Conservation (phyloP, 1,140 invertebrate genomes). For the Euura lappo region DNA sequence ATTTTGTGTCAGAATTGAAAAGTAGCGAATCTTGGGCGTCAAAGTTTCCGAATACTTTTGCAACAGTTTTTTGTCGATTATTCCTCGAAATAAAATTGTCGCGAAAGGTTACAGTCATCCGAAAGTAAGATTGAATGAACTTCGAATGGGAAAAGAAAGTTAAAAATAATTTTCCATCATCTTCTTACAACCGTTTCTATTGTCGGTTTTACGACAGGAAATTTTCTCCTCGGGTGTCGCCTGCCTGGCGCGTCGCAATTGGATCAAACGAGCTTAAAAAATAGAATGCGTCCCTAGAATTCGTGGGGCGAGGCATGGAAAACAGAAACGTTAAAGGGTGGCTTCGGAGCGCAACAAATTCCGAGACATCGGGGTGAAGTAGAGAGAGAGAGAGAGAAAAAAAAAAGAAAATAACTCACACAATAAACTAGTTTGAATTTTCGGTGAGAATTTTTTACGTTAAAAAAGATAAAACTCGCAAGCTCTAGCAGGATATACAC, state of each 20-base stretch:
- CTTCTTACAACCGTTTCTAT: neutral
- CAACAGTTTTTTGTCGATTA: too few relatives aligned
- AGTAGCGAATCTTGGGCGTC: too few relatives aligned
- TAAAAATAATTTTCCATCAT: neutral
- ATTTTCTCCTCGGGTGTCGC: constrained; percentile 1
- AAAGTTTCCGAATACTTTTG: too few relatives aligned
- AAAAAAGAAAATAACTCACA: too few relatives aligned
- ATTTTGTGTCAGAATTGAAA: too few relatives aligned
- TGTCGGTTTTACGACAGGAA: constrained; percentile 1
- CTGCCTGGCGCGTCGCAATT: constrained; percentile 4
- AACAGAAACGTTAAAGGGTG: constrained; percentile 7
- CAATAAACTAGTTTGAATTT: too few relatives aligned
- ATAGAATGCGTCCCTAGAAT: constrained; percentile 7
- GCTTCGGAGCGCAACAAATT: neutral
- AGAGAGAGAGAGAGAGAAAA: neutral
- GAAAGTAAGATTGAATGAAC: neutral
- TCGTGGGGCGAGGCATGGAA: neutral
- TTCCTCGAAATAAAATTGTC: too few relatives aligned
- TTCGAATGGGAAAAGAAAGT: neutral
- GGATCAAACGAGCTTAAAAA: constrained; percentile 4
- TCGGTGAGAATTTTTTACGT: too few relatives aligned
- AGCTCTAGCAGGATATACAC: too few relatives aligned
- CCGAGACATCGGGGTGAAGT: neutral
- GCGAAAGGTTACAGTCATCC: too few relatives aligned
- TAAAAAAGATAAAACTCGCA: too few relatives aligned